These are phyloP conservation scores for Lophius americanus DNA, from an alignment of 2,797 vertebrate genomes.

Conservation along the genomic window DNA sequence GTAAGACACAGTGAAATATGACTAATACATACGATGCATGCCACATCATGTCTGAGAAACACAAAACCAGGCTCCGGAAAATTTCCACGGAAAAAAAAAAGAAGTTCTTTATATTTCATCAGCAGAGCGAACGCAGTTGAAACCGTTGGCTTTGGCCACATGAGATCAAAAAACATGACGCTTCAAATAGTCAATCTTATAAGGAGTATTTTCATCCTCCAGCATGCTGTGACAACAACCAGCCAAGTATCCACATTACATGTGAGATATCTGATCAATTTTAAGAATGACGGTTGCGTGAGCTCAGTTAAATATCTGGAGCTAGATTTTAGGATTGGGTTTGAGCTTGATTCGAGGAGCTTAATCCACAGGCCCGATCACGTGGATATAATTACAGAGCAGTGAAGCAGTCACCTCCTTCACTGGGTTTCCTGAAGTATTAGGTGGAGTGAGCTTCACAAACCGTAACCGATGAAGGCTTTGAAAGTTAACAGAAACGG, in stretches of 20 bases:
- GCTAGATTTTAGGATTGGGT: slow-evolving; percentile 30
- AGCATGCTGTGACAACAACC: background rate
- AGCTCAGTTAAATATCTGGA: slow-evolving; percentile 6
- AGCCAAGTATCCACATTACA: slow-evolving; percentile 1
- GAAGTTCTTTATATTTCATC: too few species aligned
- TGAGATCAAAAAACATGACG: background rate
- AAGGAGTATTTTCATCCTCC: background rate
- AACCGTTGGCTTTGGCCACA: too few species aligned
- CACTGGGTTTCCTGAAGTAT: slow-evolving; percentile 46
- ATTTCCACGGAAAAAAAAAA: too few species aligned
- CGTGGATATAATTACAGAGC: slow-evolving; percentile 74
- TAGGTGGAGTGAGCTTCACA: slow-evolving; percentile 10
- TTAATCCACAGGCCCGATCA: slow-evolving; percentile 65
- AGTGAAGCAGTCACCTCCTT: slow-evolving; percentile 60
- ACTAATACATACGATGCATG: background rate
- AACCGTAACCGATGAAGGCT: slow-evolving; percentile 28
- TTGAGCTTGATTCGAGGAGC: slow-evolving; percentile 25
- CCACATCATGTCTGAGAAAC: background rate
- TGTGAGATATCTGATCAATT: background rate
- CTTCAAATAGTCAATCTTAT: slow-evolving; percentile 12
- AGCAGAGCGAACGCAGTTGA: too few species aligned
- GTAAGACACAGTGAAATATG: background rate
- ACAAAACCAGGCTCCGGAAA: too few species aligned
- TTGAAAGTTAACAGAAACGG: slow-evolving; percentile 10
- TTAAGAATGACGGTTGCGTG: background rate